phyloP scores from a whole-genome alignment of 2,888 invertebrate species.

The Acleris literana region DNA sequence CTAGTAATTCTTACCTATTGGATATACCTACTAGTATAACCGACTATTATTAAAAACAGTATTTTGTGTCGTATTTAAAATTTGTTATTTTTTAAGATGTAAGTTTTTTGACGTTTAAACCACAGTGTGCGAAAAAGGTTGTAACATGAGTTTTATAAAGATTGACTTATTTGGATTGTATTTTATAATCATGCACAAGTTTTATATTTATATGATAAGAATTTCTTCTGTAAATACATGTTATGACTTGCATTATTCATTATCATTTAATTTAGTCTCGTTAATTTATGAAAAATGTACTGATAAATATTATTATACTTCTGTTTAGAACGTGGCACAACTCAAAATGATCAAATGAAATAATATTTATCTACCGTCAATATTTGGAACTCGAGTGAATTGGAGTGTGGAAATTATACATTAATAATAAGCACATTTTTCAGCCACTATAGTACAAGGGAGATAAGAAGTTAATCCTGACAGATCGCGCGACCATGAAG shows the following conservation, averaged over 20 bases:
- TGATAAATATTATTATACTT: constrained; percentile 30
- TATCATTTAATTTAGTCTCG: constrained; percentile 12
- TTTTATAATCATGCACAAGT: constrained; percentile 29
- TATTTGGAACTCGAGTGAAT: no score
- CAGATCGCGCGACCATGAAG: no score
- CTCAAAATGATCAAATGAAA: constrained; percentile 1
- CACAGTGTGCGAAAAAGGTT: constrained; percentile 20
- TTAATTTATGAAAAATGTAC: constrained; percentile 35
- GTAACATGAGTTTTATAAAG: constrained; percentile 17
- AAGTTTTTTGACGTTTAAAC: constrained; percentile 4
- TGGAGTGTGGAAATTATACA: no score
- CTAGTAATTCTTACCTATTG: no score
- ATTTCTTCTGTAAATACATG: constrained; percentile 38
- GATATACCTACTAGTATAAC: no score
- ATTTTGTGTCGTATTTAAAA: background rate
- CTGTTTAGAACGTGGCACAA: constrained; percentile 20
- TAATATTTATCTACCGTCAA: background rate
- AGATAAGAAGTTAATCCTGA: no score
- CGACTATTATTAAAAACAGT: background rate
- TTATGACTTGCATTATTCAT: constrained; percentile 35
- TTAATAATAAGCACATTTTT: no score
- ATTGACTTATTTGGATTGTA: constrained; percentile 12
- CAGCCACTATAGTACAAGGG: no score
- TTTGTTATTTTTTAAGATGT: background rate
- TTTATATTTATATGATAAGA: constrained; percentile 21